A percentile compares a stretch with the other conserved stretches of the same genome.
Conservation (phyloP, 2,797 vertebrate species). For the Scyliorhinus canicula region DNA sequence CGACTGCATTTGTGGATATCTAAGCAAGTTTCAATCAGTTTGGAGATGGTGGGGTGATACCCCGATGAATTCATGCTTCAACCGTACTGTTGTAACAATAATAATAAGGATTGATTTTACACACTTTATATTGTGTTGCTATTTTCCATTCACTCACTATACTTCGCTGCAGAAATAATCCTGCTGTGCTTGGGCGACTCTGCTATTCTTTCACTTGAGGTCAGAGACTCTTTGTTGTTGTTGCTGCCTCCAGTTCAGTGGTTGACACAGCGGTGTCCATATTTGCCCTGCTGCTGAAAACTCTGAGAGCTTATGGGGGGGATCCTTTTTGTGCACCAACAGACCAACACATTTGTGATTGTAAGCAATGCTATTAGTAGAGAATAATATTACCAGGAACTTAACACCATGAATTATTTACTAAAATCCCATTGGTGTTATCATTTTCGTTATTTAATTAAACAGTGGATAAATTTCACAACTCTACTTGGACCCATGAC, state of each 20-base stretch:
- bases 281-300: not conserved
- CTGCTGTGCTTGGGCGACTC: not conserved
- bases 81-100: not conserved
- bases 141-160: not conserved
- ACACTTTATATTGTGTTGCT: not conserved
- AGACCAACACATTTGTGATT: not conserved
- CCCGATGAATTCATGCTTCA: not conserved
- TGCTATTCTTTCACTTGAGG: not conserved
- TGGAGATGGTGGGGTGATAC: not conserved
- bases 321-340: not conserved
- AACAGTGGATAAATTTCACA: not conserved
- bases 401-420: not conserved
- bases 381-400: not conserved
- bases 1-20: not conserved
- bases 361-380: not conserved
- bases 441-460: not conserved
- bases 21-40: not conserved
- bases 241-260: not conserved
- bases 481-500: not conserved
- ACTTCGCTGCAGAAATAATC: not conserved
- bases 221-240: not conserved
- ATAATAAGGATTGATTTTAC: not conserved
- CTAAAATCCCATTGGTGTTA: not conserved
- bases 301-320: not conserved
- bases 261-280: not conserved